These are phyloP conservation scores for Zhuqinia jingwanae DNA, from an alignment of 2,888 invertebrate species.

Conservation along the genomic window DNA sequence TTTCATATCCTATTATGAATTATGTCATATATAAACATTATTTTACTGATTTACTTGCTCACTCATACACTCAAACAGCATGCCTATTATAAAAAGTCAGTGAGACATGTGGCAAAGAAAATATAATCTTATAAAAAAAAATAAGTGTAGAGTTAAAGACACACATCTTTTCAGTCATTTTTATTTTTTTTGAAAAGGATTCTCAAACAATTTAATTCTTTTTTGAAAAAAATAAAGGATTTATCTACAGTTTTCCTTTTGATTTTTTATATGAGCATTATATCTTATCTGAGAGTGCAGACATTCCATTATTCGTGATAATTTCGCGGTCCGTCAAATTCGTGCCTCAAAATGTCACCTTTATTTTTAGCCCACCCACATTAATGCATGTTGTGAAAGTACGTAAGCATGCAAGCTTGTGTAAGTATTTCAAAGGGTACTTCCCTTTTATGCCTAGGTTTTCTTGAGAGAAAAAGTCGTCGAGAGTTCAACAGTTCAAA, in stretches of 20 bases:
- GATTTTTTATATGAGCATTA: background rate
- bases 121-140: background rate
- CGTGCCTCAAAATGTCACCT: conserved; percentile 75
- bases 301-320: conserved; percentile 52
- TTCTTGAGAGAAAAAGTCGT: too few relatives aligned
- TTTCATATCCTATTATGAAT: conserved; percentile 64
- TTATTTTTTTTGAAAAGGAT: conserved; percentile 12
- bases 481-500: background rate
- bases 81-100: background rate
- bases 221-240: conserved; percentile 12
- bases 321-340: conserved; percentile 78
- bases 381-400: conserved; percentile 38
- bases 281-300: background rate
- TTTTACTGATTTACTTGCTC: conserved; percentile 39
- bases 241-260: conserved; percentile 1
- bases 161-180: conserved; percentile 14
- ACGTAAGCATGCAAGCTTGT: background rate
- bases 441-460: background rate
- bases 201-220: conserved; percentile 19
- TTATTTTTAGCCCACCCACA: conserved; percentile 77
- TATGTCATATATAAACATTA: conserved; percentile 59
- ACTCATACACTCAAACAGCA: conserved; percentile 5
- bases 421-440: background rate
- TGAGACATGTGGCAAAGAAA: conserved; percentile 27
- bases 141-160: background rate